Evolutionary conservation across 2,888 invertebrate species (phyloP).

Genomic region (Leptopilina drosophilae): DNA sequence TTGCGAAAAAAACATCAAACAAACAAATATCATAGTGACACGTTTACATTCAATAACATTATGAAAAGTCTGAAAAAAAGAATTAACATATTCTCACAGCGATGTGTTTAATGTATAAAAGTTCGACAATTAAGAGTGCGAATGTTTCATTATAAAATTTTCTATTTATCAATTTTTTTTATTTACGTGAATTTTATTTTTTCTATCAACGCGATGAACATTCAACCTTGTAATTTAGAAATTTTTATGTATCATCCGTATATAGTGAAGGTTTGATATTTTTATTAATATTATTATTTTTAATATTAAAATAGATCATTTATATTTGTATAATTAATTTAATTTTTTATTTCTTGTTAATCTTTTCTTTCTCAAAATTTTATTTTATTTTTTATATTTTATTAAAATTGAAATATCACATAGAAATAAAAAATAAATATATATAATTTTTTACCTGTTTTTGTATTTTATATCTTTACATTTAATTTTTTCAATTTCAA

Average conservation of each 20-base stretch:
- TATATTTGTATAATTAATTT: neutral
- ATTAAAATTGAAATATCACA: too few relatives aligned
- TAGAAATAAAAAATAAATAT: too few relatives aligned
- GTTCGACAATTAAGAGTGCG: neutral
- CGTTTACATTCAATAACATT: neutral
- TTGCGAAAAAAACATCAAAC: too few relatives aligned
- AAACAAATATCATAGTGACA: neutral
- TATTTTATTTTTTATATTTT: too few relatives aligned
- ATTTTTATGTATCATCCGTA: constrained; percentile 55
- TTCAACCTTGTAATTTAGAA: constrained; percentile 50
- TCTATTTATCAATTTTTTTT: neutral
- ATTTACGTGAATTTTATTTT: neutral
- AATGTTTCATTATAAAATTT: neutral
- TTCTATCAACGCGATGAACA: neutral
- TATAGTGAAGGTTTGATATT: constrained; percentile 49
- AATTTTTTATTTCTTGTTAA: too few relatives aligned
- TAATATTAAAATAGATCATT: too few relatives aligned
- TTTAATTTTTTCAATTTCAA: too few relatives aligned
- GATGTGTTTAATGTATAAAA: neutral
- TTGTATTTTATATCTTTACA: too few relatives aligned
- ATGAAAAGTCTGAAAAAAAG: neutral
- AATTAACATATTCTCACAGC: neutral
- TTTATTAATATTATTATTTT: neutral
- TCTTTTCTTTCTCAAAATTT: too few relatives aligned
- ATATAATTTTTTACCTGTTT: too few relatives aligned